phyloP scores from a whole-genome alignment of 2,888 invertebrate species.

The Chrysolina oricalcia region DNA sequence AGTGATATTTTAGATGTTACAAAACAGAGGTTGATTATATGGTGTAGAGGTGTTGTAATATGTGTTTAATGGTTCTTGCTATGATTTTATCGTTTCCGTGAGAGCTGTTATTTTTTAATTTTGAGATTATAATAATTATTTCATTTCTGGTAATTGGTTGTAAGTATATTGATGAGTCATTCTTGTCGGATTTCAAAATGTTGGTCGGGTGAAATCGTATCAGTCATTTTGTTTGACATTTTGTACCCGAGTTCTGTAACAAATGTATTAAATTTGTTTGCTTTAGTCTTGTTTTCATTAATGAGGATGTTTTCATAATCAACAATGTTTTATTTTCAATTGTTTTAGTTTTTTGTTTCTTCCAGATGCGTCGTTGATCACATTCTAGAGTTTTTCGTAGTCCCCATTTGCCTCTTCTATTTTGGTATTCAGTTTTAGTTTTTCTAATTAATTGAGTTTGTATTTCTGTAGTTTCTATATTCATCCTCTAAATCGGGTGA shows the following conservation, averaged over 20 bases:
- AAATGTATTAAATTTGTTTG: slow-evolving; percentile 1
- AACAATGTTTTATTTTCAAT: neutral
- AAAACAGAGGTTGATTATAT: too few species aligned
- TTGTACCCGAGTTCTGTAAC: slow-evolving; percentile 4
- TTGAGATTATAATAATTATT: slow-evolving; percentile 5
- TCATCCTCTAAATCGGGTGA: slow-evolving; percentile 7
- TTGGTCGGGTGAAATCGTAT: neutral
- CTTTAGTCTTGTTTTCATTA: too few species aligned
- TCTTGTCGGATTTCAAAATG: slow-evolving; percentile 4
- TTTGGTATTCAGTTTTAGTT: neutral
- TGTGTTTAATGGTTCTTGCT: slow-evolving; percentile 5
- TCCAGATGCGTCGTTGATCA: slow-evolving; percentile 1
- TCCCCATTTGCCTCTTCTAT: slow-evolving; percentile 8
- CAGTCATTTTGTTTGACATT: slow-evolving; percentile 13
- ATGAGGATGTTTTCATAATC: neutral
- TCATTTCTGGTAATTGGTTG: neutral
- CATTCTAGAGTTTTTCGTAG: slow-evolving; percentile 5
- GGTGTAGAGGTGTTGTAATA: slow-evolving; percentile 5
- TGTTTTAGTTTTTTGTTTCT: neutral
- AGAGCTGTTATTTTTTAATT: slow-evolving; percentile 16
- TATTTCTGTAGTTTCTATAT: slow-evolving; percentile 24
- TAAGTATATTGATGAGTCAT: slow-evolving; percentile 11
- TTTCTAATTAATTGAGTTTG: slow-evolving; percentile 4
- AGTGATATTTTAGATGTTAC: too few species aligned
- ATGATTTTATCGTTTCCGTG: slow-evolving; percentile 18